Evolutionary conservation across 2,797 vertebrate genomes (phyloP), one percentile per base, ranked within the genome.

Genomic region (Petrocephalus schoutedeni): DNA sequence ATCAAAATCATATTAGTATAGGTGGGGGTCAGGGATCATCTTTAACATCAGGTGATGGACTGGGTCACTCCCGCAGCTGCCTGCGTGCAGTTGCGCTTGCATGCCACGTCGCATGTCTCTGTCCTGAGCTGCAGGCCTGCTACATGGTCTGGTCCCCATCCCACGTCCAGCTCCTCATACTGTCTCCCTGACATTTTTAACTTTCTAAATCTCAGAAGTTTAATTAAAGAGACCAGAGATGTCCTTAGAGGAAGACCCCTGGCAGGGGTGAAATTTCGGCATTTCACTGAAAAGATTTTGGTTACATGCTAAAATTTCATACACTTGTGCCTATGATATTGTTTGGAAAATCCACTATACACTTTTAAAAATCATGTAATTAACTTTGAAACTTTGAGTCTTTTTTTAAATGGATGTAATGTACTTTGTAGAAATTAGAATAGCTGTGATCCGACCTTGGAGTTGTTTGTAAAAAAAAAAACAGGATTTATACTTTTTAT

Each of bases 401-500:
- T 90, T 92, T 92, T 45, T 94, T 94, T 93, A 90, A 90, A 94
- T 91, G 93, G 49, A 45, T 56, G 85, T 91, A 90, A 87, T 88
- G 84, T 91, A 85, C 74, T 41, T 87, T 94, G 94, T 95, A 95
- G 93, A 95, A 92, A 95, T 94, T 92, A 92, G 90, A 88, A 90
- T 59, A 85, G 83, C 67, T 36, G 87, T 85, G 83, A 88, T 67
- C 54, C 67, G 56, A 71, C 61, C 85, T 82, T 85, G 80, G 57
- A 90, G 90, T 89, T 54, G 71, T 90, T 92, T 92, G 91, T 91
- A 89, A 90, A 92, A 89, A 10, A 64, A 10, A 57, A 57, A 58
- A n/a, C 90, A 90, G 87, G 89, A 90, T 89, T 89, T 87, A 90
- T 92, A 93, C 80, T 89, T 92, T 90, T 92, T 91, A 93, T 90